phyloP scores from a whole-genome alignment of 2,113 vertebrate genomes.

The Connochaetes taurinus region DNA sequence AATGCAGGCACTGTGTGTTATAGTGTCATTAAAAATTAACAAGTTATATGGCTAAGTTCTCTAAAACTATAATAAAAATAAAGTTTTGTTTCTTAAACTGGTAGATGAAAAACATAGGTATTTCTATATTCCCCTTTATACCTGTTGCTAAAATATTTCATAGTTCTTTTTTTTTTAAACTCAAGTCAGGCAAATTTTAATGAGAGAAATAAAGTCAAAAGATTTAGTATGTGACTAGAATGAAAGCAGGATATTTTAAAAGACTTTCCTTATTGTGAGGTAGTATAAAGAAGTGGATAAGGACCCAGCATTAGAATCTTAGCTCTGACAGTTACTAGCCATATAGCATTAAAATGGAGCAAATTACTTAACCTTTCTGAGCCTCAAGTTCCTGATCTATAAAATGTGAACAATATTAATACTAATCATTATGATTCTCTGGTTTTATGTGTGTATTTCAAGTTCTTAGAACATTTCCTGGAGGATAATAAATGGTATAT shows the following conservation, averaged over 20 bases:
- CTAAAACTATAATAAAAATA: background rate
- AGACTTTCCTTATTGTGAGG: background rate
- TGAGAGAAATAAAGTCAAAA: background rate
- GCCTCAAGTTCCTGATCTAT: background rate
- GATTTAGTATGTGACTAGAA: background rate
- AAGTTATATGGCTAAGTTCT: background rate
- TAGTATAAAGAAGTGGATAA: background rate
- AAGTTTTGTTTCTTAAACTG: background rate
- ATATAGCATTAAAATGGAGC: background rate
- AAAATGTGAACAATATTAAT: background rate
- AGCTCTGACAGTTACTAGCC: background rate
- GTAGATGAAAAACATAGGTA: background rate
- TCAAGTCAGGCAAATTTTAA: background rate
- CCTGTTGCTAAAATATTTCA: background rate
- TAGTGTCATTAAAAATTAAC: background rate
- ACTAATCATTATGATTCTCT: background rate
- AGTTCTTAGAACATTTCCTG: background rate
- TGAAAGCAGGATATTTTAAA: background rate
- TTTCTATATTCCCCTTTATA: background rate
- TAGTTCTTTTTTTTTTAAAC: background rate
- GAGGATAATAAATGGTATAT: background rate
- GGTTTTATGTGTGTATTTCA: background rate
- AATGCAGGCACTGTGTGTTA: background rate
- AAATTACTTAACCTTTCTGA: background rate
- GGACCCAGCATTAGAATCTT: background rate